Evolutionary conservation across 1,140 invertebrate genomes (phyloP), one percentile per base, ranked within the genome.

Genomic region (Hycleus cichorii): DNA sequence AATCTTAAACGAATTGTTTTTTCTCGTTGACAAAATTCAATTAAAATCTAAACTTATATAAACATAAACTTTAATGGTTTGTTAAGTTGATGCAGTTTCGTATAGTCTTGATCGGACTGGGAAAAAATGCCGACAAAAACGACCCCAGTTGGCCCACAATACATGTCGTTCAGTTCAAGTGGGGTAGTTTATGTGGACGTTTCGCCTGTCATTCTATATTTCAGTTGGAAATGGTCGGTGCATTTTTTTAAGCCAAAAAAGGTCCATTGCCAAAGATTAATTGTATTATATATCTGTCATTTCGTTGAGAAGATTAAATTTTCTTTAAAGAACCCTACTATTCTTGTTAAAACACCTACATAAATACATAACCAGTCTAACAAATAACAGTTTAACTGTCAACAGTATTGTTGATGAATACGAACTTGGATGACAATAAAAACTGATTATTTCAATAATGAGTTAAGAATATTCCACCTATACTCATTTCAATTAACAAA

Each of bases 221-320:
- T 53, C 51, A 32, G 51, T 53, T 32, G 32, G 32, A 53, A 53
- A 45, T 42, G 51, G 45, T 25, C 39, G 51, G 51, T 27, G 45
- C 10, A 53, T 53, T 53, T 53, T 53, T 53, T 53, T 46, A 11
- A 45, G 7, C 32, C 32, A 53, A 45, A 53, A 53, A 45, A 46
- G 51, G 42, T 46, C 26, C 51, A 45, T 53, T 53, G 51, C 43
- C 52, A 47, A 55, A 55, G 52, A 55, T 55, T 55, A 55, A 55
- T 55, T 55, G 52, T 43, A 55, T 55, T 55, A 55, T 55, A 55
- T 55, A 55, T 55, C 52, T 55, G 52, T 55, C 52, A 47, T 55
- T 55, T 55, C 32, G 25, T 55, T 49, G 11, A 46, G 42, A 55
- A 55, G 52, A 55, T 55, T 55, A 55, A 55, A 55, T 55, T 55